Evolutionary conservation across 2,888 invertebrate genomes (phyloP), one percentile per base, ranked within the genome.

Genomic region (Brachycybe producta): DNA sequence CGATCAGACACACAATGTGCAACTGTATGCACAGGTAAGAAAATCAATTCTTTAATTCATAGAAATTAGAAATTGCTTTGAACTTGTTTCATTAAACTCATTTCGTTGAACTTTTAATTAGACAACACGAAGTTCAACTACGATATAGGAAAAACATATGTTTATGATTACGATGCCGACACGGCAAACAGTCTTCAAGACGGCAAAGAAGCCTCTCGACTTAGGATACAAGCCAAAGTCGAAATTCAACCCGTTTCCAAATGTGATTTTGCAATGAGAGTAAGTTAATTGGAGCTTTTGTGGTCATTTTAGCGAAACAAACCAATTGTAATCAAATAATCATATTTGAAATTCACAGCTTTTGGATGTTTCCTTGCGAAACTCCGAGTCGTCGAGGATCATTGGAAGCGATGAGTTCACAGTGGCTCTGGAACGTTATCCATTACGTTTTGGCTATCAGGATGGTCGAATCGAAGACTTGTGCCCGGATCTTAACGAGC

Each of bases 391-490:
- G n/a, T n/a, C n/a, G n/a, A n/a, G n/a, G 45, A 28, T 27, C 49
- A 30, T 52, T 55, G 52, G 56, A 55, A 35, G 55, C 52, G 23
- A 52, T 46, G 27, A 56, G 55, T 32, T 59, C 60, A 35, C 54
- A 53, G 42, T 24, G 44, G 49, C 52, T 36, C 53, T 55, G 36
- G 55, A 51, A 39, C 54, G 28, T 52, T 55, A 46, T 34, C 53
- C 39, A n/a, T 40, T 50, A 32, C 54, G 40, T 59, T 90, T 92
- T 64, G 77, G 85, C 0, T 91, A 82, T 66, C 79, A 84, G 55
- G 87, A 92, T 71, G 92, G 92, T 0, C 62, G 75, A 47, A 79
- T 92, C 56, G 77, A 79, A 3, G 84, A 88, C 65, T 72, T 94
- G 39, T 94, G 94, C 62, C 86, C 91, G 0, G 70, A 75, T 17